These are phyloP conservation scores for Leptinotarsa tumamoca DNA, from an alignment of 2,888 invertebrate species.

Conservation along the genomic window DNA sequence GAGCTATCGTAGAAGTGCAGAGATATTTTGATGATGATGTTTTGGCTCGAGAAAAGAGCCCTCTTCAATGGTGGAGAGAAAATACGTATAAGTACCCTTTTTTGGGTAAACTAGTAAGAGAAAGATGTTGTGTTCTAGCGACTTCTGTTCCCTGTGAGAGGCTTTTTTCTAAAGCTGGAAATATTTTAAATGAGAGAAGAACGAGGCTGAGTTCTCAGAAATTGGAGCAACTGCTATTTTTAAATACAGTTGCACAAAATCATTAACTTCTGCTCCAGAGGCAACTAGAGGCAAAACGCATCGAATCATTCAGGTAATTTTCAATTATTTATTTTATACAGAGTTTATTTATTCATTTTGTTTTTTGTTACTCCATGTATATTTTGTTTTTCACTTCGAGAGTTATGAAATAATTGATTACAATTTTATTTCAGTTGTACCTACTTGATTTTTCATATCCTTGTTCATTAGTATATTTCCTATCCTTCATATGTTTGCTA, in stretches of 20 bases:
- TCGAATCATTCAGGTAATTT: neutral
- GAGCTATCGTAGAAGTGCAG: slow-evolving; percentile 41
- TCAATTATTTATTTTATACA: neutral
- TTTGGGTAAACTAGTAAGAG: slow-evolving; percentile 31
- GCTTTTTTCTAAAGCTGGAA: neutral
- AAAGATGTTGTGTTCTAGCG: slow-evolving; percentile 37
- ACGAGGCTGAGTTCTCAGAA: slow-evolving; percentile 17
- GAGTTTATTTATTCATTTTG: neutral
- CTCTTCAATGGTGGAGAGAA: slow-evolving; percentile 35
- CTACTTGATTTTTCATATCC: neutral
- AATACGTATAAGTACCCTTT: slow-evolving; percentile 35
- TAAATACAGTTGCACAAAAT: slow-evolving; percentile 25
- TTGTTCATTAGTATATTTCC: neutral
- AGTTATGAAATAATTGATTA: slow-evolving; percentile 1
- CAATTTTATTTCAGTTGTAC: neutral
- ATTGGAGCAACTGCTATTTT: neutral
- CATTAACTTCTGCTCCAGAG: neutral
- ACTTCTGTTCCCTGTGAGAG: slow-evolving; percentile 40
- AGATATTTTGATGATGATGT: slow-evolving; percentile 36
- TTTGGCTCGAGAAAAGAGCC: neutral
- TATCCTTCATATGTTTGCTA: no score
- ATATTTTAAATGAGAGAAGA: slow-evolving; percentile 32
- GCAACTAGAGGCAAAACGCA: neutral
- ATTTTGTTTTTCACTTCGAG: slow-evolving; percentile 2
- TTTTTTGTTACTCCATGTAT: slow-evolving; percentile 1